Conservation (phyloP, 2,113 vertebrate genomes). For the Lutjanus erythropterus region DNA sequence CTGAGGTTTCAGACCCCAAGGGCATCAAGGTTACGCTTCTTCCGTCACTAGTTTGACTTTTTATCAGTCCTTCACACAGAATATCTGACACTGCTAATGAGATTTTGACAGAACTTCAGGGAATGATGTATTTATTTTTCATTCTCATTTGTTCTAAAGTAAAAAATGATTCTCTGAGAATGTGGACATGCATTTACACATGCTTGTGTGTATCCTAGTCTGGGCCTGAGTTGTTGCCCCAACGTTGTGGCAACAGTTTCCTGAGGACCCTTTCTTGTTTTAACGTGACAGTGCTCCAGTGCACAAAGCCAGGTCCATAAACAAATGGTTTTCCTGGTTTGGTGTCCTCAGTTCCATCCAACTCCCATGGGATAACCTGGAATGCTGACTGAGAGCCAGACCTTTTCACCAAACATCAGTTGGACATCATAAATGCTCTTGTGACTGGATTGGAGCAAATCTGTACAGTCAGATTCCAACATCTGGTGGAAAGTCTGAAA, state of each 20-base stretch:
- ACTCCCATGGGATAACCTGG: neutral
- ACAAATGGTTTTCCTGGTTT: neutral
- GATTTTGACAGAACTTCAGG: neutral
- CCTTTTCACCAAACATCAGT: neutral
- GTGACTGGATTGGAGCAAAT: neutral
- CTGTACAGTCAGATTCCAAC: neutral
- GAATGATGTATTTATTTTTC: neutral
- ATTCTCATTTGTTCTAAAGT: neutral
- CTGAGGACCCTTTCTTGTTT: neutral
- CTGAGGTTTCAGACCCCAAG: constrained; percentile 85
- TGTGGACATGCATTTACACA: neutral
- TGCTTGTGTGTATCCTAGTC: neutral
- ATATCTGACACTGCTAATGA: neutral
- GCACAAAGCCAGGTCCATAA: neutral
- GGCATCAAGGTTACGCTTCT: constrained; percentile 85
- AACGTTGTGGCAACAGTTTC: too few species aligned
- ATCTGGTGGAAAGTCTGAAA: neutral
- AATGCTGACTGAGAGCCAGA: neutral
- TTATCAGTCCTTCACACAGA: neutral
- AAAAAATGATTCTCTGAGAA: neutral
- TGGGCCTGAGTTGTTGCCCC: neutral
- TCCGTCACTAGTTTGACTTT: neutral
- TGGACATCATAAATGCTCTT: neutral
- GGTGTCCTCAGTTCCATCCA: neutral
- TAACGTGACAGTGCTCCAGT: neutral